Evolutionary conservation across 2,797 vertebrate species (phyloP).

Genomic region (Enteromius viviparus): DNA sequence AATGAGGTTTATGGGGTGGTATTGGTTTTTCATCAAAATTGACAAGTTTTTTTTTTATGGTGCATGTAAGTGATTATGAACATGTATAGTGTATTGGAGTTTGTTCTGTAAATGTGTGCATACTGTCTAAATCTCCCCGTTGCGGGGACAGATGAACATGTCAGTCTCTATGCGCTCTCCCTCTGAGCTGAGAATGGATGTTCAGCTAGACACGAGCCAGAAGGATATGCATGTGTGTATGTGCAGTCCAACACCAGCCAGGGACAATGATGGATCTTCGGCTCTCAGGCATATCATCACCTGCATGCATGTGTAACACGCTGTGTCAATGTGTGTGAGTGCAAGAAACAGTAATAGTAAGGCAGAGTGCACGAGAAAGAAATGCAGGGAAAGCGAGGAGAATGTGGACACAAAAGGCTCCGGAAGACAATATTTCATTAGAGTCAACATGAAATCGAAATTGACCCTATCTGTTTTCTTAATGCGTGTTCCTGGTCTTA

Average conservation of each 20-base stretch:
- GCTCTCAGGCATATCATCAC: slow-evolving; percentile 76
- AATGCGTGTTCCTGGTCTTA: slow-evolving; percentile 28
- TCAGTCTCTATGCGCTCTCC: slow-evolving; percentile 67
- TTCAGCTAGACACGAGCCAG: slow-evolving; percentile 70
- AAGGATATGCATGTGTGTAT: slow-evolving; percentile 43
- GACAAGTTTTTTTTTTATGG: slow-evolving; percentile 36
- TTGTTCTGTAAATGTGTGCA: slow-evolving; percentile 56
- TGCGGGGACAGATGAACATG: slow-evolving; percentile 66
- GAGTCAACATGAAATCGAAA: slow-evolving; percentile 24
- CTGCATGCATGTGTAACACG: slow-evolving; percentile 69
- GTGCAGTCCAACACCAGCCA: slow-evolving; percentile 40
- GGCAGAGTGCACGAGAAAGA: neutral
- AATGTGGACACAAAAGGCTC: neutral
- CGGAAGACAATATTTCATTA: slow-evolving; percentile 20
- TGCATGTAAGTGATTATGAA: slow-evolving; percentile 41
- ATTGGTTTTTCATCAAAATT: slow-evolving; percentile 34
- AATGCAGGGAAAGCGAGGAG: neutral
- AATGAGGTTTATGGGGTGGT: slow-evolving; percentile 39
- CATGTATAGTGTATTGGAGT: slow-evolving; percentile 43
- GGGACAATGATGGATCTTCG: slow-evolving; percentile 76
- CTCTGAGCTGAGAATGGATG: slow-evolving; percentile 74
- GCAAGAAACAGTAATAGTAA: slow-evolving; percentile 6
- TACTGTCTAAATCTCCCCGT: slow-evolving; percentile 69
- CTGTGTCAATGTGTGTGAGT: slow-evolving; percentile 57
- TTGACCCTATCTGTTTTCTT: slow-evolving; percentile 30